Base-by-base conservation (phyloP, 2,797 vertebrate genomes). In the Cheirogaleus major region DNA sequence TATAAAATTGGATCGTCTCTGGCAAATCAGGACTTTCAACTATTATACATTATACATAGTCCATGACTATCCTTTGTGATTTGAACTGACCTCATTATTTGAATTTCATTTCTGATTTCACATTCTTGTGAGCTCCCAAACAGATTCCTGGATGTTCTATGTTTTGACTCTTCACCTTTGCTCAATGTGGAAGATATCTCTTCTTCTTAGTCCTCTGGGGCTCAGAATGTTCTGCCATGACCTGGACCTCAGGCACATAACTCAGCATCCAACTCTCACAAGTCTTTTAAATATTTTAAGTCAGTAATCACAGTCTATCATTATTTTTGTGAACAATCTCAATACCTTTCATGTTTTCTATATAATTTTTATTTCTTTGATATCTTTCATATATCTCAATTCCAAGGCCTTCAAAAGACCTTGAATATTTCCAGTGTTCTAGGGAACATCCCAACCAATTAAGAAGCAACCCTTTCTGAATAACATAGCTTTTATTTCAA, bases 141-240 rank as follows among this genome's bases (percentile, higher is more conserved):
- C 50, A 87, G 50, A 91, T 76, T 89, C 20, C 48, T 87, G 45
- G 15, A 23, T 80, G 13, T 70, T 83, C 65, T 85, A 8, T 67
- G 13, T 88, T 95, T 80, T 95, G 32, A 59, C 50, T 81, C 35
- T 67, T 83, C 35, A 41, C 25, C n/a, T 94, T 89, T 96, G 80
- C 20, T 89, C 80, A 81, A 0, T 48, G 22, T 10, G 35, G n/a
- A 95, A 32, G 70, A 50, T 81, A 41, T 32, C 80, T 85, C 88
- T 92, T 90, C 45, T 43, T 80, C 38, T 67, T 7, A 18, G 27
- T 76, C 23, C 91, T 84, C 69, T 59, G 35, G n/a, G 9, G n/a
- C 55, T 35, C 4, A 75, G 25, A 17, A 61, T 14, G 25, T 50
- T 75, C 43, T 78, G 12, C 83, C 50, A 55, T 80, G 35, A 80